phyloP scores from a whole-genome alignment of 1,140 invertebrate genomes.

The Aleiodes sp. region DNA sequence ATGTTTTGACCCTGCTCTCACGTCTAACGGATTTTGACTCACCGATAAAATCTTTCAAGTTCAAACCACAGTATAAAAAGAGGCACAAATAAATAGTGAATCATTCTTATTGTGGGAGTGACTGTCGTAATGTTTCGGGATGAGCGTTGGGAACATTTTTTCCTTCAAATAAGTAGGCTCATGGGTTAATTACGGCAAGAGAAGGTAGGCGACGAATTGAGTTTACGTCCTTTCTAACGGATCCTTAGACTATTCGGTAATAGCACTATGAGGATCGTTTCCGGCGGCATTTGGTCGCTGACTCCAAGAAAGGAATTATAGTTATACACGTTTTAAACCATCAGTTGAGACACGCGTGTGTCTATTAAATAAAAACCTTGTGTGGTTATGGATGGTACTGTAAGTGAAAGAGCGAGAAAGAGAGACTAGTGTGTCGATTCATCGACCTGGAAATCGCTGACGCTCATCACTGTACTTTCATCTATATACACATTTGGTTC shows the following conservation, averaged over 20 bases:
- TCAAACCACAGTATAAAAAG: background rate
- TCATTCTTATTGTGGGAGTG: background rate
- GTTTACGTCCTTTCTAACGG: slow-evolving; percentile 17
- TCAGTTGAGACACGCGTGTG: background rate
- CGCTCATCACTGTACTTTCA: background rate
- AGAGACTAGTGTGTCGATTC: background rate
- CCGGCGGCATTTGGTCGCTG: slow-evolving; percentile 6
- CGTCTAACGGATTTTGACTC: background rate
- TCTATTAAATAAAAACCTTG: background rate
- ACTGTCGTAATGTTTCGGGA: slow-evolving; percentile 1
- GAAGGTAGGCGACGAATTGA: slow-evolving; percentile 17
- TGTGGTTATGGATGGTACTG: too few species aligned
- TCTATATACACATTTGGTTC: background rate
- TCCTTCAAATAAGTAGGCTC: background rate
- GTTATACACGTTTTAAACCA: background rate
- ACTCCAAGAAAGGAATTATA: background rate
- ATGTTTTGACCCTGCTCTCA: too few species aligned
- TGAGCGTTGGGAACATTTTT: background rate
- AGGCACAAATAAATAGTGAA: slow-evolving; percentile 7
- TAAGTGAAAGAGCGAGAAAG: background rate
- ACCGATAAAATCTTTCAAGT: slow-evolving; percentile 1
- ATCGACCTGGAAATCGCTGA: background rate
- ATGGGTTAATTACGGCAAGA: background rate
- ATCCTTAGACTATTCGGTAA: background rate
- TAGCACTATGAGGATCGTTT: background rate